A percentile compares a stretch with the other conserved stretches of the same genome.
These are phyloP conservation scores for Chaitophorus viminalis DNA, from an alignment of 2,888 invertebrate species.

Conservation along the genomic window DNA sequence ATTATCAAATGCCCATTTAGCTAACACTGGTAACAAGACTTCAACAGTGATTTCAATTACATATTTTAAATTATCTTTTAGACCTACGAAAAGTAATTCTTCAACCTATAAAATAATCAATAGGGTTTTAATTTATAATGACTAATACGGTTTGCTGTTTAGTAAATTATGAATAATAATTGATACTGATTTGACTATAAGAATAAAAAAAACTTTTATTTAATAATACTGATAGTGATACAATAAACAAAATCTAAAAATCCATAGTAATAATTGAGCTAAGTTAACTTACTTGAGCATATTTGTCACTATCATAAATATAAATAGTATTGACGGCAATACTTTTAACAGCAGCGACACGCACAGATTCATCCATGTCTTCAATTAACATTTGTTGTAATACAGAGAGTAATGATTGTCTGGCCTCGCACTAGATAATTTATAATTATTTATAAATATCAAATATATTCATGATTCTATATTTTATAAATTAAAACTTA, in stretches of 20 bases:
- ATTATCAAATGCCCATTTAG: slow-evolving; percentile 73
- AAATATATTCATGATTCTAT: not conserved
- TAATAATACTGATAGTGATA: not conserved
- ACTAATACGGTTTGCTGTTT: not conserved
- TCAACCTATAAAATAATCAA: slow-evolving; percentile 68
- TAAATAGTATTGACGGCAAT: slow-evolving; percentile 74
- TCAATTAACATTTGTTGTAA: slow-evolving; percentile 77
- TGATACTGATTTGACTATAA: not conserved
- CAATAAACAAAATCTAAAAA: not conserved
- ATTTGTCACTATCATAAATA: slow-evolving; percentile 76
- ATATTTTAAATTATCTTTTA: slow-evolving; percentile 71
- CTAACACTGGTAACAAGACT: slow-evolving; percentile 73
- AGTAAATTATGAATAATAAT: not conserved
- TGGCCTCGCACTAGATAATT: slow-evolving; percentile 70
- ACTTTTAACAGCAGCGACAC: slow-evolving; percentile 74
- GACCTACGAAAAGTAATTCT: slow-evolving; percentile 72
- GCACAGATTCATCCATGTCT: slow-evolving; percentile 74
- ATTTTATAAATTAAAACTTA: slow-evolving; percentile 27
- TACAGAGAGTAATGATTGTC: slow-evolving; percentile 78
- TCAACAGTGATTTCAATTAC: slow-evolving; percentile 71
- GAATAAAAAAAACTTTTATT: not conserved
- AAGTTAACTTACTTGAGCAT: slow-evolving; percentile 68
- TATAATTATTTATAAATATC: slow-evolving; percentile 2
- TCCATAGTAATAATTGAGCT: slow-evolving; percentile 23
- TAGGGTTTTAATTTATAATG: not conserved